phyloP scores from a whole-genome alignment of 2,113 vertebrate species.

The Alligator mississippiensis region DNA sequence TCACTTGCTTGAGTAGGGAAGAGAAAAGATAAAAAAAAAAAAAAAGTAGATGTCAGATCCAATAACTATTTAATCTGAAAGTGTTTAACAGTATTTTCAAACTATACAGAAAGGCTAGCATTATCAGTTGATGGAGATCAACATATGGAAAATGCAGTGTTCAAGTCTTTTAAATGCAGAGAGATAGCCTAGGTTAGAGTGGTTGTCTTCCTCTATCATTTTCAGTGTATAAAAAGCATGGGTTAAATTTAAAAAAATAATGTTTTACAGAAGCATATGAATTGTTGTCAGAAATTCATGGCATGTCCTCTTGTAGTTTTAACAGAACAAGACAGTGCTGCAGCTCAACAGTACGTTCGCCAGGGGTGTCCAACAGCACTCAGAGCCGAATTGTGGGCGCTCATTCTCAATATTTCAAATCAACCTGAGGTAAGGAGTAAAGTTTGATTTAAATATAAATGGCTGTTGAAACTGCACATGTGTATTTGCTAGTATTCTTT shows the following conservation, averaged over 20 bases:
- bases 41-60: not conserved
- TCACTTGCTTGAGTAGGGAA: not conserved
- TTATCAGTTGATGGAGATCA: not conserved
- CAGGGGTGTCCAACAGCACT: conserved; percentile 94
- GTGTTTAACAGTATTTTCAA: not conserved
- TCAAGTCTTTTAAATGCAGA: too few species aligned
- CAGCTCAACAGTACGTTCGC: conserved; percentile 94
- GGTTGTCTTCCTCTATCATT: not conserved
- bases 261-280: not conserved
- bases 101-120: not conserved
- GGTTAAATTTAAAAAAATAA: not conserved
- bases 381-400: conserved; percentile 92
- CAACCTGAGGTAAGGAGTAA: conserved; percentile 88
- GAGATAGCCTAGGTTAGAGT: not conserved
- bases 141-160: not conserved
- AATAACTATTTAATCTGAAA: not conserved
- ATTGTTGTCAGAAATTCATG: not conserved
- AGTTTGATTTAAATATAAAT: not conserved
- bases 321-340: conserved; percentile 90
- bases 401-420: conserved; percentile 92
- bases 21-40: not conserved
- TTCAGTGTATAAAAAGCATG: not conserved
- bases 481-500: not conserved
- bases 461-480: not conserved
- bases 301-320: conserved; percentile 81